phyloP scores from a whole-genome alignment of 2,888 invertebrate genomes.

The Macroteleia sp. region DNA sequence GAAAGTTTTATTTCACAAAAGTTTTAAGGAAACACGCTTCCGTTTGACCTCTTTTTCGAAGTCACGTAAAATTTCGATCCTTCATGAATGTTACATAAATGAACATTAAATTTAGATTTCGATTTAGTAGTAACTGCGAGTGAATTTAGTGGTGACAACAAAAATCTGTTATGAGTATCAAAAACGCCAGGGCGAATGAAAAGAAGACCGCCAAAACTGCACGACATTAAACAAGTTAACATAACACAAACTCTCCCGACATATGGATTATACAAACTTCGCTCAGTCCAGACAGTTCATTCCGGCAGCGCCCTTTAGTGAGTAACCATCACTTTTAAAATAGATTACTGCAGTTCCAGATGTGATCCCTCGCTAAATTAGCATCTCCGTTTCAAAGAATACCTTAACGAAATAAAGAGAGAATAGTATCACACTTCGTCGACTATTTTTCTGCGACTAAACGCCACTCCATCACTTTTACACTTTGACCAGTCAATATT shows the following conservation, averaged over 20 bases:
- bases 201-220: no score
- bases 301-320: constrained; percentile 46
- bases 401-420: constrained; percentile 30
- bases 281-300: constrained; percentile 44
- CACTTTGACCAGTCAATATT: constrained; percentile 15
- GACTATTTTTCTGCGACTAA: constrained; percentile 22
- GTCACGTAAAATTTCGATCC: constrained; percentile 35
- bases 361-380: constrained; percentile 53
- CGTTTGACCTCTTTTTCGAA: constrained; percentile 27
- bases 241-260: constrained; percentile 38
- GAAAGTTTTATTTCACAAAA: constrained; percentile 19
- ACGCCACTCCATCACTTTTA: not conserved
- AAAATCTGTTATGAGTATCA: no score
- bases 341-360: constrained; percentile 58
- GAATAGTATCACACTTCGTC: constrained; percentile 10
- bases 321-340: constrained; percentile 56
- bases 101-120: constrained; percentile 1
- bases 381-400: constrained; percentile 53
- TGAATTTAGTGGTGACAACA: no score
- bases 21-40: constrained; percentile 18
- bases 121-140: not conserved
- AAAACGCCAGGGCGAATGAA: no score
- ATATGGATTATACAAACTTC: constrained; percentile 59
- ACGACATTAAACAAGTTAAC: no score
- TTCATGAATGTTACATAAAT: constrained; percentile 3